Evolutionary conservation across 30 jellyfish, hydroid and myxozoan species (phyloP).

Genomic region (Hydra vulgaris): DNA sequence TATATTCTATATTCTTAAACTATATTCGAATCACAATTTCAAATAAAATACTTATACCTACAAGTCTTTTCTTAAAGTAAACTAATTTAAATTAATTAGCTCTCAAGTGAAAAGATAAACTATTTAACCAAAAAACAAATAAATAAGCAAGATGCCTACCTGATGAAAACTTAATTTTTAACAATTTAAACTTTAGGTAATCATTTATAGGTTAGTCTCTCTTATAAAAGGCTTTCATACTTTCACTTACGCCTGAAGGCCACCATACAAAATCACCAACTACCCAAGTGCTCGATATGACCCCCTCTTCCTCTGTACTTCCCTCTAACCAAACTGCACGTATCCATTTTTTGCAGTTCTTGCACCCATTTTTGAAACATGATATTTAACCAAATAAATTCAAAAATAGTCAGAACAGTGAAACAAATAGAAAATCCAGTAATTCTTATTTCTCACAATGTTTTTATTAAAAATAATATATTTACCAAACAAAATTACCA

Average conservation of each 20-base stretch:
- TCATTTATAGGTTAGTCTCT: no score
- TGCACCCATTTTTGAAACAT: no score
- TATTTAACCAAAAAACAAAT: background rate
- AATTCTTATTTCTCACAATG: no score
- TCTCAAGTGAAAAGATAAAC: background rate
- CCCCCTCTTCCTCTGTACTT: background rate
- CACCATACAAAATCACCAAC: background rate
- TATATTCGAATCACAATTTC: background rate
- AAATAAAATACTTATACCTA: background rate
- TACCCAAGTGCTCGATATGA: background rate
- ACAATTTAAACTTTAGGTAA: background rate
- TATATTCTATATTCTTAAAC: background rate
- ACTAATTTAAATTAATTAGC: background rate
- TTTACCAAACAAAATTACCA: no score
- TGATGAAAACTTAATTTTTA: background rate
- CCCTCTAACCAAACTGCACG: background rate
- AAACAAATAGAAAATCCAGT: no score
- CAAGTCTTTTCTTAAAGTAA: background rate
- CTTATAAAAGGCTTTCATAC: background rate
- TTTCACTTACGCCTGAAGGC: background rate
- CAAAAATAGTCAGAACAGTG: no score
- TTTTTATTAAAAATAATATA: no score
- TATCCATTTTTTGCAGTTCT: background rate
- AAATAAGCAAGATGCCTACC: background rate
- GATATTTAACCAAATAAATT: no score